A percentile compares a stretch with the other conserved stretches of the same genome.
phyloP scores from a whole-genome alignment of 2,113 vertebrate genomes.

The Mustelus asterias region DNA sequence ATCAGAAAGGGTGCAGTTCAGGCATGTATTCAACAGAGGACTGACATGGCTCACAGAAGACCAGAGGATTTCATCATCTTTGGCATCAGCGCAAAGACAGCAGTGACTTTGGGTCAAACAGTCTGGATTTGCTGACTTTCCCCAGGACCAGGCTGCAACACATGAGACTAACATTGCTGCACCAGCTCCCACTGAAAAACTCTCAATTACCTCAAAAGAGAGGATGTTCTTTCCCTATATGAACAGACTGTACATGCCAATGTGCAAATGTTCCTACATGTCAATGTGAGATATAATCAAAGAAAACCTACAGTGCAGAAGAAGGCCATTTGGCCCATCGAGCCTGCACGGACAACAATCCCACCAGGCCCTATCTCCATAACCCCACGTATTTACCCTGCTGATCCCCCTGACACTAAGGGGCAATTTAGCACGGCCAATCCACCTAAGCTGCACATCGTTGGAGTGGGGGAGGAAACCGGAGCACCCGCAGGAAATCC shows the following conservation, averaged over 20 bases:
- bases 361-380: too few relatives aligned
- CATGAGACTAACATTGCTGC: neutral
- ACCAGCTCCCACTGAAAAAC: neutral
- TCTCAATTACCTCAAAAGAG: neutral
- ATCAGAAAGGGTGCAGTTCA: neutral
- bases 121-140: neutral
- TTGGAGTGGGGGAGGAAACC: too few relatives aligned
- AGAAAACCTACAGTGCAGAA: too few relatives aligned
- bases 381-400: too few relatives aligned
- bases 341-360: too few relatives aligned
- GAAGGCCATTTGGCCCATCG: too few relatives aligned
- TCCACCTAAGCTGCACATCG: too few relatives aligned
- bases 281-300: neutral
- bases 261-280: neutral
- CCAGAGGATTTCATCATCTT: neutral
- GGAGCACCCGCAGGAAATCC: too few relatives aligned
- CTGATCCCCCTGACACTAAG: too few relatives aligned
- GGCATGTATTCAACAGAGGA: neutral
- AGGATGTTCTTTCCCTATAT: too few relatives aligned
- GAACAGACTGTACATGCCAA: neutral
- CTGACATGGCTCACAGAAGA: neutral
- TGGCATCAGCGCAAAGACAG: neutral
- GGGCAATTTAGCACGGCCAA: too few relatives aligned
- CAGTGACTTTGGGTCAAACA: neutral
- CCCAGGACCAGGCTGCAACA: neutral